Evolutionary conservation across 2,797 vertebrate genomes (phyloP), one percentile per base, ranked within the genome.

Genomic region (Schizothorax lantsangensis): DNA sequence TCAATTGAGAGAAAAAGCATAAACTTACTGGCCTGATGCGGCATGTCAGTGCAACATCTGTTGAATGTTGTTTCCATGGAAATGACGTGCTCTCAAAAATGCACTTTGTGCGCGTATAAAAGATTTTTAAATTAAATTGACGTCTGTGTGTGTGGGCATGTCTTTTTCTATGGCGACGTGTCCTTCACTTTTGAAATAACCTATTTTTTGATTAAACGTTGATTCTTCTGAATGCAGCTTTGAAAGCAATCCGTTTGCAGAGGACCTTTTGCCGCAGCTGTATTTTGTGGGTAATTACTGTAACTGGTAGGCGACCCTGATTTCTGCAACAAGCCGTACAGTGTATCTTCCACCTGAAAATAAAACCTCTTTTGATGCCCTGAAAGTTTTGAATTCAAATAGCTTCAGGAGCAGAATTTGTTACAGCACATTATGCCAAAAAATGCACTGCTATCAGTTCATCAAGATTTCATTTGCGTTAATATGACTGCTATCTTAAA

Each of bases 61-160:
- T 93, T 93, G 85, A 91, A 92, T 90, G 87, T 79, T 68, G 93
- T 95, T 94, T 92, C 93, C 91, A 94, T 94, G 93, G 93, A 88
- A 93, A 94, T 94, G 59, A 72, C 36, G 49, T 71, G 88, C 89
- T 84, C 52, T 89, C 81, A 84, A 90, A 90, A 84, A 88, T 87
- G 73, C 45, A 81, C 38, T 72, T 69, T 87, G 79, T 84, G 26
- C n/a, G 26, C 6, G 2, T 9, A 19, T 57, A 66, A 88, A 79
- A 45, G 15, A 4, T 49, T 36, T 45, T 74, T 79, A 19, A 87
- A 78, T 78, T 79, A 49, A 15, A 69, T 82, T 33, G 79, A 69
- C 33, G 57, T 80, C 87, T 82, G 3, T 85, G 71, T 82, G 73
- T 84, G 54, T 81, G 40, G 57, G 72, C 43, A 85, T 71, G n/a